Base-by-base conservation (phyloP, 2,113 vertebrate genomes). In the Poeciliopsis occidentalis region DNA sequence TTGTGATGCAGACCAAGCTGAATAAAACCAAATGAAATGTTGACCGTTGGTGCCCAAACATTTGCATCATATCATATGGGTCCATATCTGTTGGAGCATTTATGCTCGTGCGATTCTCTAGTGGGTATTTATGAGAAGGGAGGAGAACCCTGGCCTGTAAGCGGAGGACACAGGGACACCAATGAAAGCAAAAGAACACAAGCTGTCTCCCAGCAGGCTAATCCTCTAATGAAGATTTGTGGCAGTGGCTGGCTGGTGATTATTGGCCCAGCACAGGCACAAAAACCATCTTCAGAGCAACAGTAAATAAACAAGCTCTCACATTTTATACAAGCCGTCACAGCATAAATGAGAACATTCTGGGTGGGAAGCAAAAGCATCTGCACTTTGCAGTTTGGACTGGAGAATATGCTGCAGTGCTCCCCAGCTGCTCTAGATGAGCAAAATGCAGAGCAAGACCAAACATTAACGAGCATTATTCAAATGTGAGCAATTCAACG, bases 171-270 rank as follows among this genome's bases (percentile, higher is more conserved):
- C 67, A 64, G 75, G 67, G 77, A 60, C 66, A 77, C 83, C 83
- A 84, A 85, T 71, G 82, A 87, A 85, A 88, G 85, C 72, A 82
- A 87, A 92, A 60, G 87, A 89, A 91, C 86, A 83, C 87, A 85
- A 83, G 89, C 91, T 84, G 86, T 90, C 90, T 88, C 88, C 74
- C 85, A 82, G 83, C 71, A 64, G 77, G 84, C 87, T 93, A 91
- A 94, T 92, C 91, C 79, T 74, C 83, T 92, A 93, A 94, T 93
- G 89, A 93, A 94, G 92, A 94, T 93, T 89, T 92, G 92, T 91
- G 87, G 87, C 76, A 12, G 76, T 77, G 80, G 84, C 89, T 86
- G 80, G 74, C 66, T 88, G 79, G 89, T 90, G 91, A 92, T 92
- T 93, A 94, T 90, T 91, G 83, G 64, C 69, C 81, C 73, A 27